phyloP scores from a whole-genome alignment of 1,140 invertebrate species.

The Wiebesia pumilae region DNA sequence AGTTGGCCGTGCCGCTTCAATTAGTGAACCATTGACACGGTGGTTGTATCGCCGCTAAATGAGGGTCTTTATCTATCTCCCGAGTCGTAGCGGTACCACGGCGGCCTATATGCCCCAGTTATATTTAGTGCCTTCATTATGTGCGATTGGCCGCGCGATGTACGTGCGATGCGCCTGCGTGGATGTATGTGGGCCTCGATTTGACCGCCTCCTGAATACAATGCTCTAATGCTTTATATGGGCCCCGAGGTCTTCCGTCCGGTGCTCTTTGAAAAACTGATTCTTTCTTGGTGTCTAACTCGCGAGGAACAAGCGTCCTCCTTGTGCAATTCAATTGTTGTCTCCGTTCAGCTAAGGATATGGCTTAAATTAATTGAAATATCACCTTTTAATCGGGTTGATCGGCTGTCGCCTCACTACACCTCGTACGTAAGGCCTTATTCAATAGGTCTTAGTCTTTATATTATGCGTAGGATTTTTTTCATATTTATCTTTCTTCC shows the following conservation, averaged over 20 bases:
- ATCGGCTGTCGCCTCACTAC: slow-evolving; percentile 12
- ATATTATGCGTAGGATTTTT: too few relatives aligned
- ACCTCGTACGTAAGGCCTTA: too few relatives aligned
- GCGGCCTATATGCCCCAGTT: slow-evolving; percentile 49
- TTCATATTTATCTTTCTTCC: too few relatives aligned
- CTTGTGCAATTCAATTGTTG: not conserved
- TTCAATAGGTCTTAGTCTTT: too few relatives aligned
- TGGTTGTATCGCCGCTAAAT: slow-evolving; percentile 57
- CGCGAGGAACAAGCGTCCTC: not conserved
- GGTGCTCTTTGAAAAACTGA: not conserved
- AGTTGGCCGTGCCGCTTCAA: not conserved
- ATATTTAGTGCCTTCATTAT: slow-evolving; percentile 65
- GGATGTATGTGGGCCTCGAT: not conserved
- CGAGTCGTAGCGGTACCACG: slow-evolving; percentile 62
- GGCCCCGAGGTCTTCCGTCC: not conserved
- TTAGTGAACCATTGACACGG: slow-evolving; percentile 44
- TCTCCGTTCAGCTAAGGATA: not conserved
- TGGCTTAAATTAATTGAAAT: too few relatives aligned
- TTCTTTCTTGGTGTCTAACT: not conserved
- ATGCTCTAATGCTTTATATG: not conserved
- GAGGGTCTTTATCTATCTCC: slow-evolving; percentile 65
- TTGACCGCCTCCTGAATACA: not conserved
- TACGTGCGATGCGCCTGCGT: slow-evolving; percentile 30
- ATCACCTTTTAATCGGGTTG: too few relatives aligned
- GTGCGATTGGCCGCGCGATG: slow-evolving; percentile 56